Conservation (phyloP, 2,888 invertebrate genomes). For the Trissonchulus latispiculum region DNA sequence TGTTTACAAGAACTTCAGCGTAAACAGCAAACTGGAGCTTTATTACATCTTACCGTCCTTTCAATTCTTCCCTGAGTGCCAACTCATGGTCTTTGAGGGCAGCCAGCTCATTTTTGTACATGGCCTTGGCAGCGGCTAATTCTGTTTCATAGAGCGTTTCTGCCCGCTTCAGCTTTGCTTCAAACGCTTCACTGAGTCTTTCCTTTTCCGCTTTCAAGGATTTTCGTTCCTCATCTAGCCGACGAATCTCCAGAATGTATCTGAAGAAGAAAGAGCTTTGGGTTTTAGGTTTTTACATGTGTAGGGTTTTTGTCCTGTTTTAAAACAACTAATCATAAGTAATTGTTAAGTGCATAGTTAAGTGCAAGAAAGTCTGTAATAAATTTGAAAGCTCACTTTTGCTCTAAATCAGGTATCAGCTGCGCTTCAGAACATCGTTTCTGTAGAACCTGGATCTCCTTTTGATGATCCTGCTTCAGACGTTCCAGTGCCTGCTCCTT, state of each 20-base stretch:
- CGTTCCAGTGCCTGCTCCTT: constrained; percentile 42
- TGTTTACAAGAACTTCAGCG: no score
- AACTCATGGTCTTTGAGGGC: constrained; percentile 41
- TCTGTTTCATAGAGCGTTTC: constrained; percentile 41
- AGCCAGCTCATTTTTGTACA: constrained; percentile 40
- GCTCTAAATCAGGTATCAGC: constrained; percentile 39
- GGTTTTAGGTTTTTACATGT: no score
- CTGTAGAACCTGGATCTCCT: constrained; percentile 41
- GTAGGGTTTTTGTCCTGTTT: no score
- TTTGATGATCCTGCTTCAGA: constrained; percentile 41
- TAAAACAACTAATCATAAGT: no score
- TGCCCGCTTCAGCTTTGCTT: constrained; percentile 40
- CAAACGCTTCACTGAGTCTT: constrained; percentile 42
- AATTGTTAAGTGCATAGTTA: no score
- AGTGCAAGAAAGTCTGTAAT: no score
- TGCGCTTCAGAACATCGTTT: constrained; percentile 39
- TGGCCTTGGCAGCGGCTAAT: constrained; percentile 40
- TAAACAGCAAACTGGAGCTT: no score
- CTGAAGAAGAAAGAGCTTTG: no score
- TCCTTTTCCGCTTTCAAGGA: constrained; percentile 39
- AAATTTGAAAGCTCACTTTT: constrained; percentile 35
- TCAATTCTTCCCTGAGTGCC: constrained; percentile 39
- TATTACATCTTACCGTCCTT: constrained; percentile 35
- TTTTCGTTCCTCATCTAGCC: constrained; percentile 42
- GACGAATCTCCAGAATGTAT: constrained; percentile 41